A percentile compares a stretch with the other conserved stretches of the same genome.
These are phyloP conservation scores for Pandion haliaetus DNA, from an alignment of 2,113 vertebrate species.

Conservation along the genomic window DNA sequence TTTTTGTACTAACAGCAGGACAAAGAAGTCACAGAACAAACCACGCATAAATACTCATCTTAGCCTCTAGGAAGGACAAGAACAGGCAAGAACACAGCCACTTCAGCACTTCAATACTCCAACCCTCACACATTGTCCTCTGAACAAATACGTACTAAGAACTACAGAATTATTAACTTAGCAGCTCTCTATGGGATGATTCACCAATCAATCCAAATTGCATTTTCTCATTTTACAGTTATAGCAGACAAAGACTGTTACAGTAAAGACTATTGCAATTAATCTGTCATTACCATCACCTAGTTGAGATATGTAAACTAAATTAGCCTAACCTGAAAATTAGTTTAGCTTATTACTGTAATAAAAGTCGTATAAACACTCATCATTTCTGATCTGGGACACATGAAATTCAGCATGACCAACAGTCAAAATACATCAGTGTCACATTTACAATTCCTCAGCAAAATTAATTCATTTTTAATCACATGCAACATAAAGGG, in stretches of 20 bases:
- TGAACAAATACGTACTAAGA: neutral
- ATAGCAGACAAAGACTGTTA: constrained; percentile 48
- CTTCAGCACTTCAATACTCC: neutral
- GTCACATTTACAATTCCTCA: neutral
- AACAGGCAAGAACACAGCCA: neutral
- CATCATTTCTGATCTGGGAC: constrained; percentile 20
- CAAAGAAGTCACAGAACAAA: neutral
- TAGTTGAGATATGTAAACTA: constrained; percentile 54
- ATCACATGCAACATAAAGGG: constrained; percentile 25
- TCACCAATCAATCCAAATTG: constrained; percentile 58
- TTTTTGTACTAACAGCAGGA: neutral
- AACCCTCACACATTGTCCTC: neutral
- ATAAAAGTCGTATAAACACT: constrained; percentile 46
- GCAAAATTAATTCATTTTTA: constrained; percentile 53
- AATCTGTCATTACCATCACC: constrained; percentile 59
- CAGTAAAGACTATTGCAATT: constrained; percentile 54
- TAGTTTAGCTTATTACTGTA: constrained; percentile 56
- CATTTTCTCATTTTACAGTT: constrained; percentile 45
- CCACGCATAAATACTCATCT: neutral
- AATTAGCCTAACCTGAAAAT: constrained; percentile 59
- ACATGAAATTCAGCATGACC: constrained; percentile 29
- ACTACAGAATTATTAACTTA: constrained; percentile 13
- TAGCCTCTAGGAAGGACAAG: neutral
- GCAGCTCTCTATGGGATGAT: constrained; percentile 33
- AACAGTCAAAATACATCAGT: constrained; percentile 43